Evolutionary conservation across 2,113 vertebrate genomes (phyloP).

Genomic region (Cyprinodon brontotheroides): DNA sequence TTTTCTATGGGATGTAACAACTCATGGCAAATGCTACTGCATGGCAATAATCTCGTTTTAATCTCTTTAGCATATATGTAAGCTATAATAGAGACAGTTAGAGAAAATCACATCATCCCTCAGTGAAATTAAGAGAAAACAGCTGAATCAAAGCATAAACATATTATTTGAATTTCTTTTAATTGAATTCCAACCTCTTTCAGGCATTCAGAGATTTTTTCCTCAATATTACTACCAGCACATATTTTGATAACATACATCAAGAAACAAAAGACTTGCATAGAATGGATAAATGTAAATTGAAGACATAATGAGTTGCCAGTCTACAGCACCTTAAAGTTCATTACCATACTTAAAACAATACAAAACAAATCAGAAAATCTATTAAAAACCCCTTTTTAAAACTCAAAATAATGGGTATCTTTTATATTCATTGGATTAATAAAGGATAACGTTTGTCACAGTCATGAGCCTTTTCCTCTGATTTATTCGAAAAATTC

Average conservation of each 20-base stretch:
- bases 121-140: not conserved
- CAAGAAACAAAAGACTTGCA: conserved; percentile 74
- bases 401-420: conserved; percentile 40
- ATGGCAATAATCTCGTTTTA: conserved; percentile 43
- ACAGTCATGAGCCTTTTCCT: conserved; percentile 70
- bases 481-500: conserved; percentile 41
- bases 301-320: conserved; percentile 70
- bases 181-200: conserved; percentile 27
- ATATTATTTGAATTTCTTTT: not conserved
- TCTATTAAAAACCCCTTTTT: conserved; percentile 45
- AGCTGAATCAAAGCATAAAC: not conserved
- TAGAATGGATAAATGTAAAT: conserved; percentile 78
- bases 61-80: conserved; percentile 29
- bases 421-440: not conserved
- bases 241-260: conserved; percentile 39
- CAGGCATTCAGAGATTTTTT: conserved; percentile 35
- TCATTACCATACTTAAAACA: conserved; percentile 61
- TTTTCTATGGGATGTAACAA: conserved; percentile 39
- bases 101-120: not conserved
- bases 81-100: conserved; percentile 18
- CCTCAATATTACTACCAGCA: conserved; percentile 38
- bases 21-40: conserved; percentile 48
- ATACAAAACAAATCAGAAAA: conserved; percentile 57
- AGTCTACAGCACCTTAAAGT: conserved; percentile 79
- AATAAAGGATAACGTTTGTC: conserved; percentile 30